Evolutionary conservation across 2,797 vertebrate genomes (phyloP).

Genomic region (Cuniculus paca): DNA sequence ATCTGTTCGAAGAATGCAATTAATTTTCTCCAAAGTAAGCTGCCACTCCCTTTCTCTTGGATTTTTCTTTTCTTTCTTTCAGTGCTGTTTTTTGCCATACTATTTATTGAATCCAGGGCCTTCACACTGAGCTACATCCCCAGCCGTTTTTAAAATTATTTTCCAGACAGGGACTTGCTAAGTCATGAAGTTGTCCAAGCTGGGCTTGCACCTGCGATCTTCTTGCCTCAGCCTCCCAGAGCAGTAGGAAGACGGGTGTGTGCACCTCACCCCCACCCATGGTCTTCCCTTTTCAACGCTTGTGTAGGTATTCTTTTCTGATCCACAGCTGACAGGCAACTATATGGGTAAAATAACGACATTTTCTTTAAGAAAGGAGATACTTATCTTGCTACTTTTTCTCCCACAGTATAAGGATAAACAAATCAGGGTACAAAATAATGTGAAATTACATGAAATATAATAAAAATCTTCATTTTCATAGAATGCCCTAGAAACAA

Average conservation of each 20-base stretch:
- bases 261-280: accelerated
- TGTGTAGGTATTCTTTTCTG: constrained; percentile 4
- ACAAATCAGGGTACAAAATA: constrained; percentile 13
- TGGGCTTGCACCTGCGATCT: background rate
- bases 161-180: background rate
- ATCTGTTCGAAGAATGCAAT: constrained; percentile 11
- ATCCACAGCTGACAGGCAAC: background rate
- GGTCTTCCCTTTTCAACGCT: background rate
- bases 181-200: background rate
- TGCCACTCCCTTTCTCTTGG: background rate
- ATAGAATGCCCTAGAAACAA: constrained; percentile 10
- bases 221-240: background rate
- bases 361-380: constrained; percentile 15
- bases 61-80: background rate
- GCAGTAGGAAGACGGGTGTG: background rate
- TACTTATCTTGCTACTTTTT: background rate
- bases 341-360: background rate
- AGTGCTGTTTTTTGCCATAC: background rate
- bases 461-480: constrained; percentile 46
- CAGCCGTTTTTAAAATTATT: background rate
- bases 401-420: background rate
- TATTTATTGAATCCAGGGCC: background rate
- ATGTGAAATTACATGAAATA: constrained; percentile 7
- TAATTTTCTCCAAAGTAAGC: constrained; percentile 40
- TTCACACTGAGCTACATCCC: background rate